Base-by-base conservation (phyloP, 2,797 vertebrate genomes). In the Cryptoprocta ferox region DNA sequence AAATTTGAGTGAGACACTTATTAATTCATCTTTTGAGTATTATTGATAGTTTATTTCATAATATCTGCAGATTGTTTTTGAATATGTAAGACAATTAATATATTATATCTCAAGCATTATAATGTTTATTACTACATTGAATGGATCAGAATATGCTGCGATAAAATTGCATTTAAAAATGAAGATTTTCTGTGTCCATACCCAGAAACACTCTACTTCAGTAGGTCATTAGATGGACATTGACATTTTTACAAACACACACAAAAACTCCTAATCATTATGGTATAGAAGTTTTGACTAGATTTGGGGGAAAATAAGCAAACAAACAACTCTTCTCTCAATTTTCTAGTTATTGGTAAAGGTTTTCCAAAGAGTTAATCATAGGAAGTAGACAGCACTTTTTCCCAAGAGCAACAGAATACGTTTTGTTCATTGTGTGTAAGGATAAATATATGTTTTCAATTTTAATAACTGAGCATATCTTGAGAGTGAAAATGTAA, bases 391-490 rank as follows among this genome's bases (percentile, higher is more conserved):
- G 32, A 68, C 9, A 73, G 21, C 37, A 32, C 56, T 82, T 10
- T 89, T 93, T 78, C 61, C 45, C 37, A 61, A 82, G 50, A 96
- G 30, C 42, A 93, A 84, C 2, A 50, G 53, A 35, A 42, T 19
- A 95, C 6, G 5, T 97, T 97, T 90, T 65, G 48, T 82, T 85
- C 48, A 87, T 91, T 91, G 65, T 96, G 48, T 85, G 0, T 26
- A 93, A 53, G 30, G n/a, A 65, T 48, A 92, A 89, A 63, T 65
- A 53, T 28, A 19, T 89, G 70, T 96, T 96, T 97, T 97, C 87
- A 86, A 71, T 95, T 89, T 97, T 91, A 95, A 95, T 96, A 95
- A 92, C 45, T 19, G 75, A 94, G 61, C 37, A 45, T 94, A 78
- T 92, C 35, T 89, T 92, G 84, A 97, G 65, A 97, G 48, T 87